These are phyloP conservation scores for Meandrusa payeni DNA, from an alignment of 2,888 invertebrate genomes.

Conservation along the genomic window DNA sequence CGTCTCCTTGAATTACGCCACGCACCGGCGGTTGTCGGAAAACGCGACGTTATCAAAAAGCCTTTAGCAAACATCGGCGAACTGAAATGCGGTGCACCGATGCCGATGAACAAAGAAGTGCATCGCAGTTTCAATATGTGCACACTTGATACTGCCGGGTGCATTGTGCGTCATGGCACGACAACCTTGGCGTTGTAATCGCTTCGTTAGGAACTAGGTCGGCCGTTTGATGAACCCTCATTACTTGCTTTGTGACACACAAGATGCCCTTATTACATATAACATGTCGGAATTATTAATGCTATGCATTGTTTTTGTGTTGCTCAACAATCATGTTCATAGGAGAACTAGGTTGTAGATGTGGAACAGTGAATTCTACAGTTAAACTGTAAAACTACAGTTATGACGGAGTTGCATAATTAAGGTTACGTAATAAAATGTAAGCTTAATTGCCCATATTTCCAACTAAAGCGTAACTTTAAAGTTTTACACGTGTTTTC, in stretches of 20 bases:
- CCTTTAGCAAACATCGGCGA: constrained; percentile 44
- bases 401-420: no score
- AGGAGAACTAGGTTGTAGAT: no score
- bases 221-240: constrained; percentile 11
- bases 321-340: background rate
- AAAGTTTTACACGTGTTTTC: no score
- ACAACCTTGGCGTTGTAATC: constrained; percentile 9
- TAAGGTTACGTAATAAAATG: no score
- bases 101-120: constrained; percentile 37
- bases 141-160: constrained; percentile 54
- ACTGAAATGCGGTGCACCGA: constrained; percentile 49
- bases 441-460: no score
- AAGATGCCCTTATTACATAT: constrained; percentile 4
- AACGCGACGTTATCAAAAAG: constrained; percentile 57
- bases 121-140: constrained; percentile 49
- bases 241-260: constrained; percentile 7
- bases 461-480: no score
- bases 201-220: constrained; percentile 15
- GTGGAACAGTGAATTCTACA: no score
- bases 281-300: background rate
- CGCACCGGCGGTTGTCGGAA: constrained; percentile 46
- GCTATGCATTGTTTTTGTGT: constrained; percentile 3
- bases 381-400: no score
- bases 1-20: constrained; percentile 20
- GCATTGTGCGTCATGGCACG: constrained; percentile 27